Base-by-base conservation (phyloP, 2,888 invertebrate species). In the Mellilla xanthometata region DNA sequence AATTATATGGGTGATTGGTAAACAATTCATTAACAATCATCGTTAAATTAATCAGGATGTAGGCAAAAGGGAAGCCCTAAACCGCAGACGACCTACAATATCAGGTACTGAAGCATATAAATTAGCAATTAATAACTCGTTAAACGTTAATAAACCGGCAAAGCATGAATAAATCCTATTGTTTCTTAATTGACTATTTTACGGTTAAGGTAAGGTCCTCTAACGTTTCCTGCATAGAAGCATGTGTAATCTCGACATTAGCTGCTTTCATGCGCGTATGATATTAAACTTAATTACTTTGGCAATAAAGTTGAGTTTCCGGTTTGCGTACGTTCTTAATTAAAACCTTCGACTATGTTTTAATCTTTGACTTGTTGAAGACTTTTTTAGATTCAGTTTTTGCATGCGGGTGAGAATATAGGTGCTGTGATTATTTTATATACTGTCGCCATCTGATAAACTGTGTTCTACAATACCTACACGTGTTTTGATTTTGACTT, bases 131-230 rank as follows among this genome's bases (percentile, higher is more conserved):
- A 59, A 55, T 54, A 19, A 19, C 3, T 6, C 15, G 15, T 5
- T 19, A 19, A 19, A 1, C 15, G 15, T 19, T 52, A 57, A 27
- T 28, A 28, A 36, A 52, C 43, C 38, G 29, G 54, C 46, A 50
- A 44, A 52, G 38, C 49, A 34, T 38, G 26, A 43, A 34, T 49
- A 45, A 39, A 54, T 59, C 51, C 61, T 54, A 68, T 67, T 69
- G 71, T 71, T 51, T 67, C 50, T 56, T 65, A 62, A 66, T 63
- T 60, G 62, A 60, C 36, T 13, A 33, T 62, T 61, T 63, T 49
- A 53, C 47, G 32, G 42, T 50, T 56, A 58, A 54, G 54, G 55
- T 22, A 32, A 32, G 43, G 44, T 47, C 54, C 56, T 58, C 43
- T 39, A 48, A 38, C 29, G 44, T 28, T 49, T 49, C 43, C 49